Percentiles rank a stretch among this genome's conserved stretches.
Evolutionary conservation across 1,140 invertebrate genomes (phyloP).

Genomic region (Dendroctonus ponderosae): DNA sequence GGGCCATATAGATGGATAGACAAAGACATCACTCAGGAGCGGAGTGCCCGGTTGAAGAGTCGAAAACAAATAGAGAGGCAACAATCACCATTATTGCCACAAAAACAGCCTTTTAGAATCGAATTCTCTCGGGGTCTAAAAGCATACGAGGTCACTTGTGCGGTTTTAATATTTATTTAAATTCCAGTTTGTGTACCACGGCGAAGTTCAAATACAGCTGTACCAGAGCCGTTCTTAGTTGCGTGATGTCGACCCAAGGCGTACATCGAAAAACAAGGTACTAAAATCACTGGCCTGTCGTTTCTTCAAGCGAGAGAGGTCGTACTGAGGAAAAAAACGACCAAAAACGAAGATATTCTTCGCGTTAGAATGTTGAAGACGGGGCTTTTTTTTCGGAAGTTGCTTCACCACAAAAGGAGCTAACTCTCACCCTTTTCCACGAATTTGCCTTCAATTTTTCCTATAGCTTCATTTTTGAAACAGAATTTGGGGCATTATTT

Average conservation of each 20-base stretch:
- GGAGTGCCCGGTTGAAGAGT: no score
- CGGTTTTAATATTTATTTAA: slow-evolving; percentile 29
- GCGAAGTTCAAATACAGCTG: slow-evolving; percentile 28
- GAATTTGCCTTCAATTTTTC: no score
- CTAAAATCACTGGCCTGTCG: slow-evolving; percentile 31
- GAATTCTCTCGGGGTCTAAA: slow-evolving; percentile 16
- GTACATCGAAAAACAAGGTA: slow-evolving; percentile 27
- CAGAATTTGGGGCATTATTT: no score
- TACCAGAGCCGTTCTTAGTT: slow-evolving; percentile 21
- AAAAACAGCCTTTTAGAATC: slow-evolving; percentile 6
- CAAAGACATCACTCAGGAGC: no score
- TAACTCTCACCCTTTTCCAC: no score
- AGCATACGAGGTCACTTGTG: slow-evolving; percentile 27
- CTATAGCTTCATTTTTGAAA: no score
- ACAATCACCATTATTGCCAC: background rate
- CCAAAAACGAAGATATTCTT: slow-evolving; percentile 22
- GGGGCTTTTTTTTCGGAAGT: background rate
- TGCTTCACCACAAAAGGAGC: no score
- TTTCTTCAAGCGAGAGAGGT: slow-evolving; percentile 17
- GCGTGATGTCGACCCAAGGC: slow-evolving; percentile 25
- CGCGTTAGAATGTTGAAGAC: slow-evolving; percentile 4
- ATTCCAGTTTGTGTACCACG: slow-evolving; percentile 28
- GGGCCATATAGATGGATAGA: no score
- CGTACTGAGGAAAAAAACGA: slow-evolving; percentile 15
- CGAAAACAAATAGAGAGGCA: no score